Conservation (phyloP, 2,113 vertebrate genomes). For the Chascanopsetta lugubris region DNA sequence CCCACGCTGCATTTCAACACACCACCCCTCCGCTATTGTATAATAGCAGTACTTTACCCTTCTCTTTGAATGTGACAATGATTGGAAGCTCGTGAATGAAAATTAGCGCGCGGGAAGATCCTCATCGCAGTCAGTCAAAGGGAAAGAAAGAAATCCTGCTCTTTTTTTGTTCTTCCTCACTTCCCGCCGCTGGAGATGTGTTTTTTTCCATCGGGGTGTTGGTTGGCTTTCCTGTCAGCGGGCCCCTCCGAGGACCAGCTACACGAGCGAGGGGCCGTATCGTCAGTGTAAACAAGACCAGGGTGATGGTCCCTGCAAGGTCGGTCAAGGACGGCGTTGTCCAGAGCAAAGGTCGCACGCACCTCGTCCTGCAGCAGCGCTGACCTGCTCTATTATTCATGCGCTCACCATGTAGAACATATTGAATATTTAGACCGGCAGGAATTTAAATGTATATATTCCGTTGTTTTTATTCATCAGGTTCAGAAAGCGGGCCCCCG, state of each 20-base stretch:
- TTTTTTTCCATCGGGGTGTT: constrained; percentile 4
- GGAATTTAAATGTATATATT: constrained; percentile 33
- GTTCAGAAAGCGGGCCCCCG: too few species aligned
- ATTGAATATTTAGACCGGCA: constrained; percentile 41
- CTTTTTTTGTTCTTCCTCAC: not conserved
- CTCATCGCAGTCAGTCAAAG: not conserved
- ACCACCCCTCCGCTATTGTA: constrained; percentile 11
- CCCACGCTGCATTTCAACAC: constrained; percentile 13
- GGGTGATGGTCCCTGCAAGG: constrained; percentile 49
- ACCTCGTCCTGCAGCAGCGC: constrained; percentile 10
- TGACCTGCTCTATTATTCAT: constrained; percentile 33
- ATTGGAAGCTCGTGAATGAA: constrained; percentile 8
- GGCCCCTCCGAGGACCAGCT: constrained; percentile 30
- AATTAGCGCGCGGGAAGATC: constrained; percentile 17
- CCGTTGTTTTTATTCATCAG: constrained; percentile 54
- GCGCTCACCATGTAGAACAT: constrained; percentile 16
- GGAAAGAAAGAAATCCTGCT: not conserved
- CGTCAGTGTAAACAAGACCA: constrained; percentile 55
- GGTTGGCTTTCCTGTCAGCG: constrained; percentile 1
- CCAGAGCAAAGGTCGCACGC: constrained; percentile 13
- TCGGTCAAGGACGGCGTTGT: constrained; percentile 49
- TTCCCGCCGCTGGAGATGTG: not conserved
- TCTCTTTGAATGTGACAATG: constrained; percentile 6
- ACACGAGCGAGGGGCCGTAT: constrained; percentile 19
- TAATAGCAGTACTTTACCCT: constrained; percentile 18